Evolutionary conservation across 1,140 invertebrate species (phyloP).

Genomic region (Drosophila saltans): DNA sequence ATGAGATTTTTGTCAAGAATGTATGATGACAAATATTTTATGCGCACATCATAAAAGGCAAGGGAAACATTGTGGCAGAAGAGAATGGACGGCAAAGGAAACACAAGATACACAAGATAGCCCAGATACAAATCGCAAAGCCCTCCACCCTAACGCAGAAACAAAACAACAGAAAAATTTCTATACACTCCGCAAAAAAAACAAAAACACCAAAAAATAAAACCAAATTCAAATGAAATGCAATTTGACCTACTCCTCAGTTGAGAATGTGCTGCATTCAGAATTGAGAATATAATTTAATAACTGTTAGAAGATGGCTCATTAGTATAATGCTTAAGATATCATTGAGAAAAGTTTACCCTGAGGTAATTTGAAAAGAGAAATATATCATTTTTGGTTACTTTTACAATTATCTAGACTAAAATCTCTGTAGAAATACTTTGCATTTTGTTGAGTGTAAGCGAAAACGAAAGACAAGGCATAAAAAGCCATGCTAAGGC

Average conservation of each 20-base stretch:
- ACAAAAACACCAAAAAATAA: conserved; percentile 30
- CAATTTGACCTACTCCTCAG: conserved; percentile 5
- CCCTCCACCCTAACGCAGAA: conserved; percentile 7
- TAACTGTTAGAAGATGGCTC: neutral
- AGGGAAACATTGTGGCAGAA: conserved; percentile 44
- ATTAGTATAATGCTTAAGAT: neutral
- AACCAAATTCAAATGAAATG: conserved; percentile 24
- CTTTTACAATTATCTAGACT: neutral
- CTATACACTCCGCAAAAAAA: conserved; percentile 17
- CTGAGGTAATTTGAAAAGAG: neutral
- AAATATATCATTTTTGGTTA: too few relatives aligned
- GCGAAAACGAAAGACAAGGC: conserved; percentile 25
- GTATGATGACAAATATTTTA: conserved; percentile 78
- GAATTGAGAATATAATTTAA: too few relatives aligned
- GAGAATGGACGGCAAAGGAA: neutral
- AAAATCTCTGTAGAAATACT: neutral
- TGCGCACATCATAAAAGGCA: conserved; percentile 77
- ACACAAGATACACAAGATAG: conserved; percentile 39
- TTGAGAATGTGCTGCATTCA: too few relatives aligned
- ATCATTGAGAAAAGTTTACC: neutral
- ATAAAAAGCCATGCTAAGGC: conserved; percentile 51
- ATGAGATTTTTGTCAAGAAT: conserved; percentile 61
- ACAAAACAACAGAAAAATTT: conserved; percentile 22
- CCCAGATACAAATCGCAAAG: conserved; percentile 44
- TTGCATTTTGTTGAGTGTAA: neutral